A percentile compares a stretch with the other conserved stretches of the same genome.
phyloP scores from a whole-genome alignment of 2,888 invertebrate species.

The Cryptophagus acutangulus region DNA sequence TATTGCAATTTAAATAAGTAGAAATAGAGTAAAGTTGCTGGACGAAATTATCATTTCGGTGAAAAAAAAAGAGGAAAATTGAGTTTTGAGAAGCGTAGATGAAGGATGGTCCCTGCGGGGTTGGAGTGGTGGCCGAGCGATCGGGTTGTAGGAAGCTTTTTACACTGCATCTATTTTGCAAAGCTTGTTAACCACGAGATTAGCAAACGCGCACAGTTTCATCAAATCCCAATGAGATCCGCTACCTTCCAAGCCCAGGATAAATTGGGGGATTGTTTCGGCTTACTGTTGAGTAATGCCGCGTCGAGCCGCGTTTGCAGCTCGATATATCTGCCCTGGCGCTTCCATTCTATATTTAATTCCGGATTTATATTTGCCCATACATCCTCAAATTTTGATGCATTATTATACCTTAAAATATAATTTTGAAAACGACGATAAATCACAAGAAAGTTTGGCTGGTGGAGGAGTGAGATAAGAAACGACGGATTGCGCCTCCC shows the following conservation, averaged over 20 bases:
- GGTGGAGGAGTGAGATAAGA: slow-evolving; percentile 45
- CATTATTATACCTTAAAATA: slow-evolving; percentile 49
- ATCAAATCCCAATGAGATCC: slow-evolving; percentile 51
- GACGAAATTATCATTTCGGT: too few species aligned
- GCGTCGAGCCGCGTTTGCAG: slow-evolving; percentile 47
- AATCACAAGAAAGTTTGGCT: slow-evolving; percentile 35
- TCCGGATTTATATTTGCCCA: slow-evolving; percentile 49
- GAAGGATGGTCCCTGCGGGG: too few species aligned
- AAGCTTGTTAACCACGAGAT: slow-evolving; percentile 50
- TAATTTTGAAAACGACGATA: slow-evolving; percentile 43
- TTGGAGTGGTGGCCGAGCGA: slow-evolving; percentile 1
- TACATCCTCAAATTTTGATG: slow-evolving; percentile 47
- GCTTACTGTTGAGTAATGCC: slow-evolving; percentile 49
- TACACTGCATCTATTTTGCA: slow-evolving; percentile 47
- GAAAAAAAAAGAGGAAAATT: too few species aligned
- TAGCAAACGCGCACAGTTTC: slow-evolving; percentile 48
- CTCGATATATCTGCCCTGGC: slow-evolving; percentile 45
- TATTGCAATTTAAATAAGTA: neutral
- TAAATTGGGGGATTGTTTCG: slow-evolving; percentile 50
- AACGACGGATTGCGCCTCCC: slow-evolving; percentile 38
- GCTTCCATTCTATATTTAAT: slow-evolving; percentile 49
- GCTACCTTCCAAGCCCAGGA: slow-evolving; percentile 45
- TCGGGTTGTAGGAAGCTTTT: slow-evolving; percentile 18
- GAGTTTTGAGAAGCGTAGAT: too few species aligned
- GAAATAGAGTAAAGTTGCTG: too few species aligned